These are phyloP conservation scores for Graptemys geographica DNA, from an alignment of 2,797 vertebrate genomes.

Conservation along the genomic window DNA sequence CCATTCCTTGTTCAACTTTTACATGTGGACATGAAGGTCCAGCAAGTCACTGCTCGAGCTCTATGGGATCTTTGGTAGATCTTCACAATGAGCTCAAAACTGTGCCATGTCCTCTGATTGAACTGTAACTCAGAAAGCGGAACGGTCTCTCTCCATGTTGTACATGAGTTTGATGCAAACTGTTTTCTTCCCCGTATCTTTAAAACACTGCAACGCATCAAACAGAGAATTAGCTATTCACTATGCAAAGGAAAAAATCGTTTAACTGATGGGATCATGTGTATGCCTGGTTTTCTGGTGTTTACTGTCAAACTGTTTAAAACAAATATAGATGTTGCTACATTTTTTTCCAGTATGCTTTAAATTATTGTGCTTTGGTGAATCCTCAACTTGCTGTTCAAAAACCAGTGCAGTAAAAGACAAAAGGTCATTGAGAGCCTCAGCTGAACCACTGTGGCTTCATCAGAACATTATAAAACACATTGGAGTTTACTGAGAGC, in stretches of 20 bases:
- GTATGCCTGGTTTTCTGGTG: not conserved
- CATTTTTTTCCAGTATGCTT: slow-evolving; percentile 18
- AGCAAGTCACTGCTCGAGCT: accelerated
- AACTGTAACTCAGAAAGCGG: not conserved
- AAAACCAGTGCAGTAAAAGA: not conserved
- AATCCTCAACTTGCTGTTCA: not conserved
- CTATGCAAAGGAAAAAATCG: slow-evolving; percentile 53
- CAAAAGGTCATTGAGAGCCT: not conserved
- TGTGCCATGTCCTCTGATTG: accelerated
- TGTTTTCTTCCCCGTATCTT: not conserved
- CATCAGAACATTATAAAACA: not conserved
- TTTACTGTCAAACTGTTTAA: not conserved
- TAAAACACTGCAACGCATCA: accelerated
- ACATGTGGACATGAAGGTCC: not conserved
- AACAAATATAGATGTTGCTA: slow-evolving; percentile 5
- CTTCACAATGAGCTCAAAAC: not conserved
- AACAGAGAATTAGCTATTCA: not conserved
- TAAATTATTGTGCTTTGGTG: slow-evolving; percentile 42
- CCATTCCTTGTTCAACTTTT: accelerated
- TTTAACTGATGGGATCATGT: not conserved
- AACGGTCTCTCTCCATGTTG: accelerated
- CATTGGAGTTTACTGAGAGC: slow-evolving; percentile 11
- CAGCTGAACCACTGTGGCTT: slow-evolving; percentile 33
- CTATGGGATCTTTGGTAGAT: not conserved
- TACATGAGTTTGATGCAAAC: accelerated